phyloP scores from a whole-genome alignment of 2,113 vertebrate species.

The Nycticryphes semicollaris region DNA sequence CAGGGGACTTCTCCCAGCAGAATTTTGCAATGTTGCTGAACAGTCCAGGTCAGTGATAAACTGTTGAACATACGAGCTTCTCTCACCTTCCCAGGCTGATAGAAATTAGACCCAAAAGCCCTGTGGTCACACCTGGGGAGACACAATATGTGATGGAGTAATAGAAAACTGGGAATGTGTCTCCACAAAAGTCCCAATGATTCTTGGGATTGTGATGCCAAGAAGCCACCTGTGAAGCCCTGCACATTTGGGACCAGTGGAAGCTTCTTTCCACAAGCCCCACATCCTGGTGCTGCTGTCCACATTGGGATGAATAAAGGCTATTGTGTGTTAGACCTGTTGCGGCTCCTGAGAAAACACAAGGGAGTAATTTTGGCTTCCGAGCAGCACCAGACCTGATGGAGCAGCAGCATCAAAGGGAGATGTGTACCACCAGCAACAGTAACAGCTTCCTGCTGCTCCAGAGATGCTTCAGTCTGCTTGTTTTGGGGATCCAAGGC shows the following conservation, averaged over 20 bases:
- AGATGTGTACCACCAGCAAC: background rate
- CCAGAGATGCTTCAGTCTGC: background rate
- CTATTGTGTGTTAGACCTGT: background rate
- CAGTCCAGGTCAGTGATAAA: background rate
- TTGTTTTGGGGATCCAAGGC: background rate
- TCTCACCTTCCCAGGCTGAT: background rate
- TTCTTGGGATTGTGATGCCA: background rate
- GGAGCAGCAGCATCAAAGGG: background rate
- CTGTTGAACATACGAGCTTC: background rate
- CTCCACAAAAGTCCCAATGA: background rate
- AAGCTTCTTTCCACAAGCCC: background rate
- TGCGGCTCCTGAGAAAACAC: background rate
- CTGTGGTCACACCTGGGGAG: accelerated
- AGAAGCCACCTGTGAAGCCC: background rate
- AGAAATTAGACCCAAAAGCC: background rate
- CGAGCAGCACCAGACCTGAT: background rate
- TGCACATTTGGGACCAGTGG: background rate
- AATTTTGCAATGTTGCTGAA: background rate
- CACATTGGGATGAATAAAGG: background rate
- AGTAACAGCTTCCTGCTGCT: background rate
- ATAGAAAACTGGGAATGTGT: background rate
- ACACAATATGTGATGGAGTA: background rate
- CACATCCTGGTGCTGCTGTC: background rate
- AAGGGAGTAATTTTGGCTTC: background rate
- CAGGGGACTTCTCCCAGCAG: background rate